Percentiles rank a stretch among this genome's conserved stretches.
These are phyloP conservation scores for Marisa cornuarietis DNA, from an alignment of 1,140 invertebrate species.

Conservation along the genomic window DNA sequence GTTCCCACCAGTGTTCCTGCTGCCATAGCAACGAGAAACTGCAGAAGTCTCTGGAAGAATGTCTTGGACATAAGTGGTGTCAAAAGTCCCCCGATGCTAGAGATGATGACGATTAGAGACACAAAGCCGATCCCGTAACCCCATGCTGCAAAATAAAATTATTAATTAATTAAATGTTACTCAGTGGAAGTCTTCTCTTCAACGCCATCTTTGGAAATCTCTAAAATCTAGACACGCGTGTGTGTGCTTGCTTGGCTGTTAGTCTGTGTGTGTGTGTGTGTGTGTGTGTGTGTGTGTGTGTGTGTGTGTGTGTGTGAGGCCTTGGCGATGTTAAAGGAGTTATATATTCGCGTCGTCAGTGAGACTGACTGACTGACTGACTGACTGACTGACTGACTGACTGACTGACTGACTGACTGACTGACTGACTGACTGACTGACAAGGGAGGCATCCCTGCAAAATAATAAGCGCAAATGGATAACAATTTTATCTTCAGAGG, in stretches of 20 bases:
- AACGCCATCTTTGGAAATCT: background rate
- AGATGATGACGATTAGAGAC: slow-evolving; percentile 72
- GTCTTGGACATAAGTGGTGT: slow-evolving; percentile 72
- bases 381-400: no score
- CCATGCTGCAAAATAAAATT: slow-evolving; percentile 70
- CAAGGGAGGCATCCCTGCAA: no score
- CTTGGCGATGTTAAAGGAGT: background rate
- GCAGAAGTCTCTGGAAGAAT: slow-evolving; percentile 71
- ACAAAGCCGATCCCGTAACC: slow-evolving; percentile 72
- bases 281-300: no score
- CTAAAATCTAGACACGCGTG: no score
- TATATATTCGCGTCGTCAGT: background rate
- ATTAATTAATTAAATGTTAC: no score
- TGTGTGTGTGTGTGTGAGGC: no score
- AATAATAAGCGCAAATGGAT: no score
- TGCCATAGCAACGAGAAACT: slow-evolving; percentile 74
- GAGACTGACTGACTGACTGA: no score
- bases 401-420: no score
- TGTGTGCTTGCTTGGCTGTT: no score
- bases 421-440: no score
- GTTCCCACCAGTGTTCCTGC: slow-evolving; percentile 75
- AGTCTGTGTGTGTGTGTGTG: background rate
- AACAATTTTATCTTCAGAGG: background rate
- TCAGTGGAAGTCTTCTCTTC: no score
- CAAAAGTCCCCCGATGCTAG: slow-evolving; percentile 72